Evolutionary conservation across 2,888 invertebrate genomes (phyloP).

Genomic region (Melanargia galathea): DNA sequence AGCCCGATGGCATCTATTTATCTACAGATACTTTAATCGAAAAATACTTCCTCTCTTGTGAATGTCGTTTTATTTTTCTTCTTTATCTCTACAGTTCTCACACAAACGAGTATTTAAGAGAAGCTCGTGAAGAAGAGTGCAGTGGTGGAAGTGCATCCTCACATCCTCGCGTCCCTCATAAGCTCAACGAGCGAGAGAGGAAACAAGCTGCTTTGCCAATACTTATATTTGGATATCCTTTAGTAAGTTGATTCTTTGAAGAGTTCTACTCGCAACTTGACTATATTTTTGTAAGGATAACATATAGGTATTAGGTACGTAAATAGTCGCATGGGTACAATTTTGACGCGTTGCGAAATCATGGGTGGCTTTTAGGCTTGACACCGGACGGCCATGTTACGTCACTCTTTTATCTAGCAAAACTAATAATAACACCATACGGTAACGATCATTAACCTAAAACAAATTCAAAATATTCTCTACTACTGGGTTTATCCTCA

Average conservation of each 20-base stretch:
- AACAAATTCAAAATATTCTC: not conserved
- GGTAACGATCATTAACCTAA: not conserved
- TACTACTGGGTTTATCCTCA: not conserved
- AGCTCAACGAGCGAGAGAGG: constrained; percentile 89
- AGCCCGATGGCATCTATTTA: too few species aligned
- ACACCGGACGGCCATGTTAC: too few species aligned
- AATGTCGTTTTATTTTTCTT: not conserved
- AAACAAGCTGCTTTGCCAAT: constrained; percentile 95
- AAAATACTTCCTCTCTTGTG: too few species aligned
- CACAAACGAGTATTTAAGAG: constrained; percentile 89
- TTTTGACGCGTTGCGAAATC: too few species aligned
- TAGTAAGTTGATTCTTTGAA: constrained; percentile 79
- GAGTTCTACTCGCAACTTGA: not conserved
- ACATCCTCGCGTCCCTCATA: constrained; percentile 71
- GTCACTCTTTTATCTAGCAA: too few species aligned
- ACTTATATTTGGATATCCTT: constrained; percentile 93
- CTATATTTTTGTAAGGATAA: not conserved
- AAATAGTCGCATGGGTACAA: too few species aligned
- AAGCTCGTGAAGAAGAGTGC: constrained; percentile 63
- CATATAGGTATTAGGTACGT: too few species aligned
- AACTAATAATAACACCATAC: not conserved
- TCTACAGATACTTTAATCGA: too few species aligned
- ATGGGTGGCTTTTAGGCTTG: too few species aligned
- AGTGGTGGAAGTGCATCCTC: constrained; percentile 80
- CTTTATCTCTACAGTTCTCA: constrained; percentile 83